phyloP scores from a whole-genome alignment of 2,888 invertebrate species.

The Chromoteleia sp. region DNA sequence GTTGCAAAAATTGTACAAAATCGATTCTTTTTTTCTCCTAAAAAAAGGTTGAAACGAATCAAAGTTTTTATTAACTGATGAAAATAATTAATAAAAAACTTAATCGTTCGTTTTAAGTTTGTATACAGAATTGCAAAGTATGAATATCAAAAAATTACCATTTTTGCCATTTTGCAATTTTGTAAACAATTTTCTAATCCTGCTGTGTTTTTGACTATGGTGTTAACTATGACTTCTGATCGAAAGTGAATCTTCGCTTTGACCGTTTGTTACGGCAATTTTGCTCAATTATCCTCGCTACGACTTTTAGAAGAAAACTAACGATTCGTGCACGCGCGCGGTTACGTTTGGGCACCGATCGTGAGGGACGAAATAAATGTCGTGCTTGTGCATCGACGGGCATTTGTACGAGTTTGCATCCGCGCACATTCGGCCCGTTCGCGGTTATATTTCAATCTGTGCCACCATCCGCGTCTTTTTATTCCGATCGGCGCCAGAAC shows the following conservation, averaged over 20 bases:
- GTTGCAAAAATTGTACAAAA: no score
- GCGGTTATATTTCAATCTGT: slow-evolving; percentile 83
- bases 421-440: slow-evolving; percentile 77
- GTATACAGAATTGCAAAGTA: no score
- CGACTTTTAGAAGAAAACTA: slow-evolving; percentile 7
- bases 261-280: slow-evolving; percentile 25
- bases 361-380: slow-evolving; percentile 37
- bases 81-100: no score
- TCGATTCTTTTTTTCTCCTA: no score
- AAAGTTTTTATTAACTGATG: no score
- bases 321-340: slow-evolving; percentile 29
- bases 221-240: no score
- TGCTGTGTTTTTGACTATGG: no score
- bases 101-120: no score
- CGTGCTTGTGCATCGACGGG: slow-evolving; percentile 47
- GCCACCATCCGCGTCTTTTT: slow-evolving; percentile 71
- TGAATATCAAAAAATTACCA: no score
- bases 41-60: no score
- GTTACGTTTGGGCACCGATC: slow-evolving; percentile 12
- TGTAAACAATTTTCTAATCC: no score
- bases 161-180: no score
- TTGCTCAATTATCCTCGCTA: slow-evolving; percentile 6
- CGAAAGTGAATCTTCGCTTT: neutral
- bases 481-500: slow-evolving; percentile 80
- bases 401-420: slow-evolving; percentile 69